Evolutionary conservation across 2,113 vertebrate genomes (phyloP), one percentile per base, ranked within the genome.

Genomic region (Tylochromis polylepis): DNA sequence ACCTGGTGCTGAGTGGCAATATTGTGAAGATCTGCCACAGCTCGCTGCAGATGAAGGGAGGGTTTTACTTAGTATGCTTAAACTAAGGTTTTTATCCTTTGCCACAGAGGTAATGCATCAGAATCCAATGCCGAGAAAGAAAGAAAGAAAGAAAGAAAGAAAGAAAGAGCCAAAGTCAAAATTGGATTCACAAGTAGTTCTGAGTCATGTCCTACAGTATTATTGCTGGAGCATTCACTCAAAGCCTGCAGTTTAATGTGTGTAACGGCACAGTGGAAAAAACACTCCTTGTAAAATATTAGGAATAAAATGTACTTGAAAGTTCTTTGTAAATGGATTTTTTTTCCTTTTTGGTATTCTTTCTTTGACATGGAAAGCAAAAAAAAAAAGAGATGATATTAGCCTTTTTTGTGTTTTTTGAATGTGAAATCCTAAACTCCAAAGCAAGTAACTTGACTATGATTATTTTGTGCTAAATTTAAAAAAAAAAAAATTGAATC

Each of bases 1-100:
- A 81, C 84, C 82, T 16, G 55, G 81, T 87, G 88, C 16, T 91
- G 85, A 87, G 90, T 80, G 77, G 55, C n/a, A 31, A 59, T 34
- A 82, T 34, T 49, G 85, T 82, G 83, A 55, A 38, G 89, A 46
- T 84, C 59, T 55, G 78, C 77, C 24, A 51, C 62, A 60, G 65
- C 22, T 58, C 15, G 2, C 12, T 85, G 85, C 38, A 49, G 82
- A 75, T 46, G 36, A 57, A 53, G 46, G 72, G 72, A 80, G 27
- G 5, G 34, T 62, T 88, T 88, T 29, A n/a, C 62, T 55, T 65
- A 38, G 70, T 24, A 59, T 56, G 57, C 24, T 24, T 11, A 75
- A 65, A 65, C 34, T 5, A n/a, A 85, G 12, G 5, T 2, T 79
- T 67, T 38, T 29, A 82, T 57, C 46, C 34, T 85, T 58, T 7